Base-by-base conservation (phyloP, 2,113 vertebrate species). In the Engystomops pustulosus region DNA sequence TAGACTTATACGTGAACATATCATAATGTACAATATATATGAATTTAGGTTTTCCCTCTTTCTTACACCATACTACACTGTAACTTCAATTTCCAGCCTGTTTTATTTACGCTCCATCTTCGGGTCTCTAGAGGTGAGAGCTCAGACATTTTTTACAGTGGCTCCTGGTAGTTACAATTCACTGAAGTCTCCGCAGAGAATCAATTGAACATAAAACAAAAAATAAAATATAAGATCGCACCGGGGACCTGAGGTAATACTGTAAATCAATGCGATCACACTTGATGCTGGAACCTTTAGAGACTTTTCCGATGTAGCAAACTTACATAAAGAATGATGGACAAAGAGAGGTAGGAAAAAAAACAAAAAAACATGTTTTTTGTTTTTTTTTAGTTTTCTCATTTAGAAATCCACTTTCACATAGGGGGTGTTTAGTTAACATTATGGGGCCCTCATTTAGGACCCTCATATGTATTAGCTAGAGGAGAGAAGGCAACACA, bases 241-340 rank as follows among this genome's bases (percentile, higher is more conserved):
- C n/a, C n/a, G 27, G 36, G 41, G 38, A 72, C 36, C 41, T 15
- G 10, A 11, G 70, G 12, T 25, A 74, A 44, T 6, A 25, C n/a
- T 45, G 23, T 72, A 72, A 72, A 72, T 45, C 11, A 49, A 6
- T 30, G 15, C 44, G 25, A 17, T 49, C 23, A 18, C 14, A 30
- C 44, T 27, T 74, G 25, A 4, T 18, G 9, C 27, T 17, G 23
- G 7, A 27, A 17, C 10, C 38, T 72, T 67, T 20, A 36, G 41
- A 72, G 69, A 47, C 41, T 25, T 45, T n/a, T 71, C 38, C 49
- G 70, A 67, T 67, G 17, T 67, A 65, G 2, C 14, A 65, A 62
- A 62, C 15, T 32, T 41, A 41, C 38, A 4, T 41, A 41, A 41
- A 41, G 38, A 41, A n/a, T n/a, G n/a, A n/a, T n/a, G n/a, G n/a